Conservation (phyloP, 2,888 invertebrate genomes). For the Xanthorhoe spadicearia region DNA sequence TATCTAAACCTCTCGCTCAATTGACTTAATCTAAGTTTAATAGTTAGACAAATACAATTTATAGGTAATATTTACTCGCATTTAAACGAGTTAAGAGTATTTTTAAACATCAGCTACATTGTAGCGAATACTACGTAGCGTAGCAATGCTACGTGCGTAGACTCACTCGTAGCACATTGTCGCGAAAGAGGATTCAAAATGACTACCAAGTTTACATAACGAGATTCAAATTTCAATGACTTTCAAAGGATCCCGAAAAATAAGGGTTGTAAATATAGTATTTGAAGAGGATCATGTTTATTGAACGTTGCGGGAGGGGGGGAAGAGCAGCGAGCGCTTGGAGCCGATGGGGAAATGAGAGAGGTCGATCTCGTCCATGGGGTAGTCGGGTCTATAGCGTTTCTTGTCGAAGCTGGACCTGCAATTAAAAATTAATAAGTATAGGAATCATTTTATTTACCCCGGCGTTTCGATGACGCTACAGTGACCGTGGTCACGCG, state of each 20-base stretch:
- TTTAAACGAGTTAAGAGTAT: not conserved
- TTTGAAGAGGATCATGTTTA: constrained; percentile 32
- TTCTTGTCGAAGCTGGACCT: constrained; percentile 67
- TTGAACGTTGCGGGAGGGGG: constrained; percentile 35
- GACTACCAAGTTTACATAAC: too few species aligned
- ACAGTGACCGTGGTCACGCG: too few species aligned
- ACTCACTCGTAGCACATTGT: constrained; percentile 5
- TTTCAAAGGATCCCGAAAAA: constrained; percentile 25
- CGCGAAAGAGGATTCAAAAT: constrained; percentile 15
- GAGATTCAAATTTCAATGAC: constrained; percentile 30
- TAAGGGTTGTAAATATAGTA: constrained; percentile 20
- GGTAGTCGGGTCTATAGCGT: constrained; percentile 71
- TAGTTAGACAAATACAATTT: constrained; percentile 20
- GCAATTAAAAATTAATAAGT: constrained; percentile 41
- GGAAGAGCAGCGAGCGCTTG: constrained; percentile 57
- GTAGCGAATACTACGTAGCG: constrained; percentile 18
- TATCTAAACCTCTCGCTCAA: constrained; percentile 64
- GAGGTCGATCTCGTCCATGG: constrained; percentile 79
- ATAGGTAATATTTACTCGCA: not conserved
- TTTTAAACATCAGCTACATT: not conserved
- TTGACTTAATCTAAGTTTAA: constrained; percentile 37
- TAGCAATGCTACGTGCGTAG: constrained; percentile 15
- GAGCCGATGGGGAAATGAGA: constrained; percentile 78
- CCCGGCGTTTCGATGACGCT: too few species aligned
- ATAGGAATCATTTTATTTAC: too few species aligned